These are phyloP conservation scores for Drosophila barbarae DNA, from an alignment of 2,888 invertebrate species.

Conservation along the genomic window DNA sequence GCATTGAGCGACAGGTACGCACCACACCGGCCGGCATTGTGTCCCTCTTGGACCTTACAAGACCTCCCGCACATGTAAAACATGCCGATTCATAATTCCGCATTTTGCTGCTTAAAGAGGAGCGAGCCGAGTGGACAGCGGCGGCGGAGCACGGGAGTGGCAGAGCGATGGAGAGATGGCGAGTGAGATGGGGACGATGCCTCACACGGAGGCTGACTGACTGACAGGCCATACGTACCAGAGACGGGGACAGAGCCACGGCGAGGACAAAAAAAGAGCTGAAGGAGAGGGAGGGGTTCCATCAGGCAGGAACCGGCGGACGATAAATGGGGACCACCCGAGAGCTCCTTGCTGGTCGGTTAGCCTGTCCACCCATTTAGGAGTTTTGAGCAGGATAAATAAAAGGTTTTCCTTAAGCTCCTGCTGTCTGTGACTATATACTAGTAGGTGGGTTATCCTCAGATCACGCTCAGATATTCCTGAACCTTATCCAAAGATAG, in stretches of 20 bases:
- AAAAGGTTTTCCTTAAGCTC: too few species aligned
- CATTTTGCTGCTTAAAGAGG: slow-evolving; percentile 62
- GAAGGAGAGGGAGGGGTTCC: slow-evolving; percentile 1
- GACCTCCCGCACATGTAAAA: slow-evolving; percentile 77
- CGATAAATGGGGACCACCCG: slow-evolving; percentile 51
- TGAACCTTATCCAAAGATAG: too few species aligned
- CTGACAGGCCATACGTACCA: slow-evolving; percentile 5
- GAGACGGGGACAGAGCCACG: neutral
- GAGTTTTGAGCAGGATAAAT: neutral
- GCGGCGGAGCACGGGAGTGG: neutral
- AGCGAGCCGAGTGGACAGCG: slow-evolving; percentile 30
- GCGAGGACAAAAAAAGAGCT: slow-evolving; percentile 10
- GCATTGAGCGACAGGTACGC: slow-evolving; percentile 54
- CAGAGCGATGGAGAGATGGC: slow-evolving; percentile 13
- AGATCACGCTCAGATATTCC: too few species aligned
- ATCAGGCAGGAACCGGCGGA: slow-evolving; percentile 1
- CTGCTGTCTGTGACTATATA: too few species aligned
- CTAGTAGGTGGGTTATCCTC: too few species aligned
- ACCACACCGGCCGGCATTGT: slow-evolving; percentile 5
- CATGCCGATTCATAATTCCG: slow-evolving; percentile 77
- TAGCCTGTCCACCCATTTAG: neutral
- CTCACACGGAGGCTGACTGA: slow-evolving; percentile 11
- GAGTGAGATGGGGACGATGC: slow-evolving; percentile 1
- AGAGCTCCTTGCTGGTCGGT: neutral
- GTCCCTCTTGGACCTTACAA: slow-evolving; percentile 46